phyloP scores from a whole-genome alignment of 2,888 invertebrate genomes.

The Enchytraeus crypticus region DNA sequence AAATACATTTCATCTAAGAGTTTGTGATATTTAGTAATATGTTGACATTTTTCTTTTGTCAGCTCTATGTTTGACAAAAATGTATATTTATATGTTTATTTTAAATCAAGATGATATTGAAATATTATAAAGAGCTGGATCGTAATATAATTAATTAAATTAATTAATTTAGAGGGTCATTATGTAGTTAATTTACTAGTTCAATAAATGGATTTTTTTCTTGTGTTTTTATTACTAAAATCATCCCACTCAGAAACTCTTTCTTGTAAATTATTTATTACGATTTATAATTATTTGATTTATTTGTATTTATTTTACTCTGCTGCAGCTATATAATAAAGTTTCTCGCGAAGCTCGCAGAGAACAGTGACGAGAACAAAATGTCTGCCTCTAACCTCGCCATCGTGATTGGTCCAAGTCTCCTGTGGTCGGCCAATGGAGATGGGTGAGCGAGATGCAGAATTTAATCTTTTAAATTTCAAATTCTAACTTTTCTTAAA shows the following conservation, averaged over 20 bases:
- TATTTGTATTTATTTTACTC: conserved; percentile 17
- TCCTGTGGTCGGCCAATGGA: conserved; percentile 66
- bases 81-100: too few relatives aligned
- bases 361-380: conserved; percentile 77
- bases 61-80: too few relatives aligned
- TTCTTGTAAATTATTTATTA: background rate
- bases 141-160: too few relatives aligned
- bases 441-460: conserved; percentile 24
- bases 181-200: background rate
- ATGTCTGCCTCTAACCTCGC: conserved; percentile 95
- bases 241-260: too few relatives aligned
- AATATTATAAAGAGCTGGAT: too few relatives aligned
- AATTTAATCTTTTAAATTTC: background rate
- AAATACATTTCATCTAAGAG: too few relatives aligned
- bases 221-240: too few relatives aligned
- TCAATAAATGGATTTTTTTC: background rate
- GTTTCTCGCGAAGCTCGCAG: conserved; percentile 75
- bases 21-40: too few relatives aligned
- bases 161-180: too few relatives aligned
- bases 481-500: background rate
- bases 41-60: too few relatives aligned
- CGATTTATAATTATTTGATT: background rate
- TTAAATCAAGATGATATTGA: too few relatives aligned
- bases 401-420: conserved; percentile 90
- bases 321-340: conserved; percentile 64